Percentiles rank a stretch among this genome's conserved stretches.
Conservation (phyloP, 2,888 invertebrate species). For the Acleris holmiana region DNA sequence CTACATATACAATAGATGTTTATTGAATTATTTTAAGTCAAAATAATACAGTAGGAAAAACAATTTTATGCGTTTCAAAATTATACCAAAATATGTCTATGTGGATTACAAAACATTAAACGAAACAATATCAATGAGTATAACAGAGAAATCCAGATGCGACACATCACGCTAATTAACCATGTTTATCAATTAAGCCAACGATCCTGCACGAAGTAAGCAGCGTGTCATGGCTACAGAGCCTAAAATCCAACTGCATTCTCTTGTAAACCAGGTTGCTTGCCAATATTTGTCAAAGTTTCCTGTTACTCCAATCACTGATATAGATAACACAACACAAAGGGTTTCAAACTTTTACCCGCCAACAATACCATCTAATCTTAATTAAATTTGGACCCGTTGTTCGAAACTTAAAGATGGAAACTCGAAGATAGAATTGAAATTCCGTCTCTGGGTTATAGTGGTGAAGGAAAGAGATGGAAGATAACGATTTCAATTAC, state of each 20-base stretch:
- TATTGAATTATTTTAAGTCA: no score
- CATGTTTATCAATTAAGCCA: no score
- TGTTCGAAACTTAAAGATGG: slow-evolving; percentile 31
- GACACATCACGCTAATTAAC: no score
- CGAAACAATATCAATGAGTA: no score
- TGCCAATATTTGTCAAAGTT: slow-evolving; percentile 22
- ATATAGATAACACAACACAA: slow-evolving; percentile 23
- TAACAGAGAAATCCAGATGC: no score
- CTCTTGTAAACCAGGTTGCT: neutral
- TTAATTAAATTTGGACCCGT: slow-evolving; percentile 33
- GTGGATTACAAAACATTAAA: no score
- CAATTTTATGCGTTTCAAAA: no score
- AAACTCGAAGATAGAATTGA: slow-evolving; percentile 25
- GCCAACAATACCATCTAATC: slow-evolving; percentile 28
- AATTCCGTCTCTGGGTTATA: slow-evolving; percentile 11
- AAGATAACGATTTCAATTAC: neutral
- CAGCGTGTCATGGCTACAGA: neutral
- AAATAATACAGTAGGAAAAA: no score
- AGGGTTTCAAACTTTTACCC: slow-evolving; percentile 14
- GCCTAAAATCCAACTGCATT: neutral
- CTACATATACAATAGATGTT: no score
- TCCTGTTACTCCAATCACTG: slow-evolving; percentile 14
- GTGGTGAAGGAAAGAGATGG: neutral
- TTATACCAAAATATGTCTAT: no score
- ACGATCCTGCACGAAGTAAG: no score